Evolutionary conservation across 2,113 vertebrate genomes (phyloP).

Genomic region (Eulemur macaco): DNA sequence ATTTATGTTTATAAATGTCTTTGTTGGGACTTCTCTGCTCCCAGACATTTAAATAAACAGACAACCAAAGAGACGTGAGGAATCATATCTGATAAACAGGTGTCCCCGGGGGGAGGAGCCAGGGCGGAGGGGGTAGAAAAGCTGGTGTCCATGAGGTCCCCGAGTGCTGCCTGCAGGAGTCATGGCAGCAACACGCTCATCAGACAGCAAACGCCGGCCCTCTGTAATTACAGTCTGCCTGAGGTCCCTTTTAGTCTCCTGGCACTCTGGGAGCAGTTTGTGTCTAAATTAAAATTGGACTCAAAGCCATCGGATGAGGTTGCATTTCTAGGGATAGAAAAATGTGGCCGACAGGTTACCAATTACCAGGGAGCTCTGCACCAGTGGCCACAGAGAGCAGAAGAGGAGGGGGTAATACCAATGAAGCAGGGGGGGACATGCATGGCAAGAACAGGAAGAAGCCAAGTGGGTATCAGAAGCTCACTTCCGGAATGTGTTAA

Average conservation of each 20-base stretch:
- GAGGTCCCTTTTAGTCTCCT: slow-evolving; percentile 64
- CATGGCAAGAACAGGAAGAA: background rate
- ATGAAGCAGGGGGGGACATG: background rate
- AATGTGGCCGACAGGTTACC: slow-evolving; percentile 65
- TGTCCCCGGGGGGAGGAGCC: background rate
- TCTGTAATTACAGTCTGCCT: slow-evolving; percentile 74
- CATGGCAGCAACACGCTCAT: slow-evolving; percentile 65
- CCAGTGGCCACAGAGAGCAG: slow-evolving; percentile 69
- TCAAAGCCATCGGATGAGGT: slow-evolving; percentile 78
- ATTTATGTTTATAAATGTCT: background rate
- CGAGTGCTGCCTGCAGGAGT: background rate
- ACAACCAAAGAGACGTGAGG: background rate
- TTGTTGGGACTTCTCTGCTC: background rate
- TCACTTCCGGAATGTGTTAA: slow-evolving; percentile 64
- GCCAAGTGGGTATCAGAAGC: slow-evolving; percentile 64
- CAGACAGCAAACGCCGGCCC: slow-evolving; percentile 69
- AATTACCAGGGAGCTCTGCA: slow-evolving; percentile 72
- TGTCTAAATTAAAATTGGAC: slow-evolving; percentile 84
- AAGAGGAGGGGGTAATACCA: background rate
- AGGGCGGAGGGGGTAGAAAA: background rate
- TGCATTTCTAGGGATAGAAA: slow-evolving; percentile 74
- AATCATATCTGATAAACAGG: background rate
- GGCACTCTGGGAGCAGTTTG: slow-evolving; percentile 77
- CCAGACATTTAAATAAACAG: background rate
- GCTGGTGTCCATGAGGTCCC: background rate